A percentile compares a stretch with the other conserved stretches of the same genome.
These are phyloP conservation scores for Cybosia mesomella DNA, from an alignment of 2,888 invertebrate species.

Conservation along the genomic window DNA sequence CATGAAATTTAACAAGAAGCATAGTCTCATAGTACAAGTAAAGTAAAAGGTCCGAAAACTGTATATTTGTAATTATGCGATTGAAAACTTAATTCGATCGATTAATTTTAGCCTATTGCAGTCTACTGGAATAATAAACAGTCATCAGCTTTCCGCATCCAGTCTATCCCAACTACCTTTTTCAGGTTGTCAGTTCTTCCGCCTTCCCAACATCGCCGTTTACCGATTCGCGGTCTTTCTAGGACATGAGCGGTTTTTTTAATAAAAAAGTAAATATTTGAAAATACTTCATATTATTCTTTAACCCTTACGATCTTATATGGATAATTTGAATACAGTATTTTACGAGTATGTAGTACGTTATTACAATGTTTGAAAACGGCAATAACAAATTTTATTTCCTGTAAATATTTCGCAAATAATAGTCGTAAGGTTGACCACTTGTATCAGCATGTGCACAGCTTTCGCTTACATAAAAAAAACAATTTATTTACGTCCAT, in stretches of 20 bases:
- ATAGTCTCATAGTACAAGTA: no score
- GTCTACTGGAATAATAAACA: no score
- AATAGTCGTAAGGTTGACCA: constrained; percentile 21
- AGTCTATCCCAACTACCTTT: neutral
- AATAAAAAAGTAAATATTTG: neutral
- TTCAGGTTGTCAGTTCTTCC: neutral
- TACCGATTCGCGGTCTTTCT: no score
- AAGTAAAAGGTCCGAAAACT: no score
- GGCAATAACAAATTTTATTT: constrained; percentile 13
- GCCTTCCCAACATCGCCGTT: neutral
- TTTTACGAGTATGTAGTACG: neutral
- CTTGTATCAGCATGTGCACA: constrained; percentile 10
- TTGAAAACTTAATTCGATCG: no score
- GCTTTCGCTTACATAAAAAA: constrained; percentile 22
- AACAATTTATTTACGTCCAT: constrained; percentile 17
- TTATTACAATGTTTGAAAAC: neutral
- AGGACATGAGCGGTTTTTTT: no score
- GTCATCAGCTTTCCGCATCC: neutral
- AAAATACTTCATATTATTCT: neutral
- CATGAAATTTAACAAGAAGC: no score
- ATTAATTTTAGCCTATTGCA: no score
- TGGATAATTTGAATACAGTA: neutral
- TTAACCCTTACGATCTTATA: neutral
- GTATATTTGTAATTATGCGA: no score
- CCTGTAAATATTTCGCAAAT: constrained; percentile 23